phyloP scores from a whole-genome alignment of 2,113 vertebrate genomes.

The Myrmecobius fasciatus region DNA sequence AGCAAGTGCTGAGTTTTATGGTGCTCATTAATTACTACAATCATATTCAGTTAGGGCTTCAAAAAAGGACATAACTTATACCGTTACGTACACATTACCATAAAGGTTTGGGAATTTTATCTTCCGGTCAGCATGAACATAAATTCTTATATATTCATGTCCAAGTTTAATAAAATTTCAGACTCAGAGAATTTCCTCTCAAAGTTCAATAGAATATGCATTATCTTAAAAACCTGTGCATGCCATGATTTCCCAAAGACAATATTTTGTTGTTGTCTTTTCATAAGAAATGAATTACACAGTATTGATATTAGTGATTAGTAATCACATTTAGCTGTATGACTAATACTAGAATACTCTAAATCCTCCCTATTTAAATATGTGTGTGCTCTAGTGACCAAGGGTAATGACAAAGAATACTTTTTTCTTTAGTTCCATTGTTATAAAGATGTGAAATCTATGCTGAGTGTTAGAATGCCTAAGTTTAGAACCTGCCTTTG shows the following conservation, averaged over 20 bases:
- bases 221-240: not conserved
- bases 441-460: too few relatives aligned
- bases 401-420: too few relatives aligned
- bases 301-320: too few relatives aligned
- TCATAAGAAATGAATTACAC: not conserved
- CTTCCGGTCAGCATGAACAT: constrained; percentile 5
- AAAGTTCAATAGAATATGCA: not conserved
- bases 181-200: not conserved
- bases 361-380: too few relatives aligned
- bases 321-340: too few relatives aligned
- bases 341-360: too few relatives aligned
- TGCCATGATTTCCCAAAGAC: not conserved
- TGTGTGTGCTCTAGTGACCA: too few relatives aligned
- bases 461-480: too few relatives aligned
- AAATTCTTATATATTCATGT: constrained; percentile 20
- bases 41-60: not conserved
- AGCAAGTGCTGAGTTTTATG: not conserved
- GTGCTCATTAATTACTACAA: not conserved
- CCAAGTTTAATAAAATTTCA: not conserved
- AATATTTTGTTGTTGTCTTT: not conserved
- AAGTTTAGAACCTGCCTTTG: too few relatives aligned
- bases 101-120: not conserved
- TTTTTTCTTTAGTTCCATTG: too few relatives aligned
- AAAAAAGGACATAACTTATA: not conserved
- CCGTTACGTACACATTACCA: not conserved